Evolutionary conservation across 1,140 invertebrate species (phyloP), one percentile per base, ranked within the genome.

Genomic region (Chymomyza costata): DNA sequence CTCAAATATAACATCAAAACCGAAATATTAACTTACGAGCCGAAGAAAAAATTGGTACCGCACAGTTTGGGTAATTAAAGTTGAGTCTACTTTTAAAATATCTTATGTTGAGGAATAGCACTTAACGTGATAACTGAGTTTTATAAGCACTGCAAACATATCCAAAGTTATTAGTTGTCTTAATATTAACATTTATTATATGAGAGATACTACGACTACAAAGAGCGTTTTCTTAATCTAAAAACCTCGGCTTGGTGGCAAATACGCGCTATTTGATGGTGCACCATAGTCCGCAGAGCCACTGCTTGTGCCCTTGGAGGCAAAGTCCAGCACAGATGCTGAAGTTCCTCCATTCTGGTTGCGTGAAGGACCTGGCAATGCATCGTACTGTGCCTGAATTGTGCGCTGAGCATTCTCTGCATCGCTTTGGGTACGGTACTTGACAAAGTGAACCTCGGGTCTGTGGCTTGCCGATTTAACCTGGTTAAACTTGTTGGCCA

Each of bases 361-460:
- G 44, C 44, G 68, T 0, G 69, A 64, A 1, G 56, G 52, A 43
- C 74, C 78, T 1, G 70, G 74, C 48, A 81, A 41, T 2, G 58
- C 40, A 48, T 82, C 70, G 40, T 76, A 81, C 21, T 82, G 69
- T 19, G 78, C 58, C 51, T 84, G 80, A 31, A 84, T 83, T 6
- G 69, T 55, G 3, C 66, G 71, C 31, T 82, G 65, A 0, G 82
- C 80, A 57, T 82, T 71, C 30, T 68, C 76, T 3, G 83, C 85
- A 54, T 88, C 86, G 56, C 86, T 89, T 87, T 90, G 90, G 10
- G 90, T 91, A 69, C 91, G 90, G 83, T 92, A 92, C 51, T 90
- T 87, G 70, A 92, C 91, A 76, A 92, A 92, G 87, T 91, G 92
- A 13, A 92, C 91, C 86, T 92, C 91, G 6, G 91, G 90, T 84